Evolutionary conservation across 2,113 vertebrate genomes (phyloP).

Genomic region (Grantiella picta): DNA sequence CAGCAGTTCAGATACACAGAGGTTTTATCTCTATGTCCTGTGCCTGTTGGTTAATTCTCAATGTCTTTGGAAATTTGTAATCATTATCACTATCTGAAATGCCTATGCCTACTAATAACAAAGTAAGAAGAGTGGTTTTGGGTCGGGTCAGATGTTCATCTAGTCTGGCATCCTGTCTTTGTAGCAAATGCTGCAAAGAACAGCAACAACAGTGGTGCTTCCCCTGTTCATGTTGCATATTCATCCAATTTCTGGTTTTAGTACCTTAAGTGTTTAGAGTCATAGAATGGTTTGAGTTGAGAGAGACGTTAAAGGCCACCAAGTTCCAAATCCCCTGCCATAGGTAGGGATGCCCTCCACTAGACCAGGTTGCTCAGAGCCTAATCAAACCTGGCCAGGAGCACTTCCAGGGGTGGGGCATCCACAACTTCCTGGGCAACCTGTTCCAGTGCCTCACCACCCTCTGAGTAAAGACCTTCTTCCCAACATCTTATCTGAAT

Average conservation of each 20-base stretch:
- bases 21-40: neutral
- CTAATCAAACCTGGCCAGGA: neutral
- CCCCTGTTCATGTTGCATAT: neutral
- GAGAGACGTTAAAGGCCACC: neutral
- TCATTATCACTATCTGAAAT: neutral
- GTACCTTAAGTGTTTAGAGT: neutral
- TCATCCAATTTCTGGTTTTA: neutral
- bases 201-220: neutral
- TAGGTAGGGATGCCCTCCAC: accelerated
- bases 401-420: neutral
- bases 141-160: neutral
- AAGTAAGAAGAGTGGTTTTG: neutral
- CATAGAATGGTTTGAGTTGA: neutral
- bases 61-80: neutral
- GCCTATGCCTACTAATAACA: neutral
- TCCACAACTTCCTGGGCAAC: neutral
- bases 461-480: neutral
- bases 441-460: neutral
- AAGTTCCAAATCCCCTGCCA: neutral
- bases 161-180: neutral
- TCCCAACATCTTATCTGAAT: neutral
- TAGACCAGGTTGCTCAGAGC: neutral
- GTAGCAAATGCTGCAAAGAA: neutral
- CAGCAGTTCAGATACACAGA: neutral
- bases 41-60: neutral